Base-by-base conservation (phyloP, 1,140 invertebrate species). In the Drosophila nebulosa region DNA sequence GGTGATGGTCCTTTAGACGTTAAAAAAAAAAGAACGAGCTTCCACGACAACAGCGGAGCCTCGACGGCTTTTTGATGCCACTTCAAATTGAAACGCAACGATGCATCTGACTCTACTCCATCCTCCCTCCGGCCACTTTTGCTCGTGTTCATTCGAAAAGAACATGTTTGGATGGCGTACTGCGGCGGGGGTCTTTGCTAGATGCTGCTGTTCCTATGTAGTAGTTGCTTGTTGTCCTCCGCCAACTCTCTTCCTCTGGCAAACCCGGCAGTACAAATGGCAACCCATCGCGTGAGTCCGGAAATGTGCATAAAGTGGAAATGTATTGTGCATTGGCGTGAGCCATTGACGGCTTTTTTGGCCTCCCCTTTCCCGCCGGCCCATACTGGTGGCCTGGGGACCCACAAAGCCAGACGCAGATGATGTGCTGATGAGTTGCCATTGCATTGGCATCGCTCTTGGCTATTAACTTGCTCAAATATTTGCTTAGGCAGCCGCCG, bases 261-360 rank as follows among this genome's bases (percentile, higher is more conserved):
- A 16, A 14, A 39, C 36, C 14, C 14, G 39, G 7, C 39, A 46
- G n/a, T 16, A 24, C 51, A 32, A 30, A 55, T 18, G 52, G 26
- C 52, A 26, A 14, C 52, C 3, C 64, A 72, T 42, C 69, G 55
- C 60, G 80, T 52, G 57, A 66, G 74, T 76, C 46, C 81, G 78
- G 78, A 85, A 85, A 84, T 84, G 81, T 88, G 83, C 84, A 86
- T 76, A 85, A 85, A 85, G 80, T 79, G 80, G 84, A 86, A 86
- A 78, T 86, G 81, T 81, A 86, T 85, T 71, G 78, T 71, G 69
- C 78, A 77, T 80, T 64, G 67, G 61, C 66, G 56, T 74, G 71
- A 67, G 71, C 63, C 70, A 74, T 56, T 74, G 70, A 67, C 55
- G 71, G 46, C 42, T 9, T 46, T 46, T 46, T 36, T 22, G 16